Evolutionary conservation across 2,888 invertebrate species (phyloP), one percentile per base, ranked within the genome.

Genomic region (Leptinotarsa rubiginosa): DNA sequence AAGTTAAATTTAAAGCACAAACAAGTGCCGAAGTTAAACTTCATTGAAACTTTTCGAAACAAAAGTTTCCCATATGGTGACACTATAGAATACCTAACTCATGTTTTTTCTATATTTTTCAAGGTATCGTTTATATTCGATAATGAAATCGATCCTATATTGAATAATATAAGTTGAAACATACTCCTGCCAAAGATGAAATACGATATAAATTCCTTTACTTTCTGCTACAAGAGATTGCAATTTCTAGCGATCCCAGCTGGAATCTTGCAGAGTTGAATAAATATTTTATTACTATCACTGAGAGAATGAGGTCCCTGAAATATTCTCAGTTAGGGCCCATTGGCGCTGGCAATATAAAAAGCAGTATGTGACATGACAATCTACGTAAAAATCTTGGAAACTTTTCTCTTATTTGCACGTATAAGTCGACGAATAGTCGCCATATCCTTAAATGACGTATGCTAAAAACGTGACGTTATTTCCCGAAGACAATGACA

Each of bases 401-500:
- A 79, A 84, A 83, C 76, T 83, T 84, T 82, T 80, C 81, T 78
- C 78, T 81, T 84, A 84, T 84, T 83, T 83, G 82, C 81, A 83
- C 82, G 82, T 80, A 81, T 16, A 81, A 81, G 79, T 81, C 80
- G 75, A 80, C 74, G 80, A 81, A 81, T 80, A 78, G 74, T 78
- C 80, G 66, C 82, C 83, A 84, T 85, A 84, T 82, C 81, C 83
- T 80, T 83, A 84, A 82, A 75, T 77, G 76, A 83, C 84, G 82
- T 83, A 85, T 82, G 78, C 83, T 78, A 76, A 73, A 75, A 79
- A 85, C 85, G 85, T 85, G 85, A 85, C 81, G 82, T 83, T 83
- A 85, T 85, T 85, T 81, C 70, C 47, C 59, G 56, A 15, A 47
- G 83, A 81, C 83, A 80, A 81, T 83, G 84, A 85, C 80, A 83